Conservation (phyloP, 2,113 vertebrate genomes). For the Lichenostomus cassidix region DNA sequence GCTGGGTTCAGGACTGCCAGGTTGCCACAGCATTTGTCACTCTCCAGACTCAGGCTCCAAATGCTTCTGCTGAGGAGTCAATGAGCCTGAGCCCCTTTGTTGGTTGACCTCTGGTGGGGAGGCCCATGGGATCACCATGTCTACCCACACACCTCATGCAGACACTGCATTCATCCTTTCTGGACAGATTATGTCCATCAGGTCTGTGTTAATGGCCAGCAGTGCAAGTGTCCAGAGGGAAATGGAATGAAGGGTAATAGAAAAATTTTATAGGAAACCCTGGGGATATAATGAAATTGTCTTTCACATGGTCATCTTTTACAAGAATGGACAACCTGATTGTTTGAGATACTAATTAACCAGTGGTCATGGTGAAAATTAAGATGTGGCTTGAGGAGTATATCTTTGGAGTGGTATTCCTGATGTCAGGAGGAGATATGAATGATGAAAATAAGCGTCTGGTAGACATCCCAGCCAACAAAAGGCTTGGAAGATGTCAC, state of each 20-base stretch:
- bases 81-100: not conserved
- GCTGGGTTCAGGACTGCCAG: not conserved
- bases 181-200: not conserved
- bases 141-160: not conserved
- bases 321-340: not conserved
- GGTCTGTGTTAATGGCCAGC: not conserved
- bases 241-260: not conserved
- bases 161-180: not conserved
- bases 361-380: not conserved
- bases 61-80: not conserved
- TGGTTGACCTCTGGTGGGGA: not conserved
- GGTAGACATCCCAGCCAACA: not conserved
- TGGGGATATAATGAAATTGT: not conserved
- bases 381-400: not conserved
- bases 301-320: not conserved
- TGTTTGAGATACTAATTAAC: not conserved
- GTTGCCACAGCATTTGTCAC: not conserved
- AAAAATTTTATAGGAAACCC: not conserved
- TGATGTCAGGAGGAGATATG: not conserved
- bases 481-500: not conserved
- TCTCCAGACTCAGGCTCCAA: not conserved
- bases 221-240: not conserved
- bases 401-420: not conserved
- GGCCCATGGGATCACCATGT: not conserved
- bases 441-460: not conserved